Conservation (phyloP, 2,113 vertebrate species). For the Canis aureus region DNA sequence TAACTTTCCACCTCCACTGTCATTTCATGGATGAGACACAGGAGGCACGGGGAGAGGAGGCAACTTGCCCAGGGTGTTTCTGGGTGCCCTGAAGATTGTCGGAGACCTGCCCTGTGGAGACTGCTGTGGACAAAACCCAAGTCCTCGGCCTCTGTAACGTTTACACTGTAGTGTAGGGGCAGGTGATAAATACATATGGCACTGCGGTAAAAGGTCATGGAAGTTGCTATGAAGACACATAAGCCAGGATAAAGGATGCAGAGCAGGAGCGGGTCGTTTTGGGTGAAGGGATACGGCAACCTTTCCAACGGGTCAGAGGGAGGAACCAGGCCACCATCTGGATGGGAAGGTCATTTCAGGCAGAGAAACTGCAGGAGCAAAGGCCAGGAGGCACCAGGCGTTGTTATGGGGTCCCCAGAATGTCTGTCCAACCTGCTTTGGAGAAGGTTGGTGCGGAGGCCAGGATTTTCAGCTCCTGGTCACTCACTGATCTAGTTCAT, state of each 20-base stretch:
- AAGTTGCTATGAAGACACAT: too few species aligned
- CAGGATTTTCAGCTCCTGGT: neutral
- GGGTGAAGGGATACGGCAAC: neutral
- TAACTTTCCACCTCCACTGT: neutral
- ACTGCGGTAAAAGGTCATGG: fast-evolving
- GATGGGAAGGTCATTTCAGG: too few species aligned
- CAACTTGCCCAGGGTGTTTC: neutral
- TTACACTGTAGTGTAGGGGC: fast-evolving
- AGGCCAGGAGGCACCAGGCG: fast-evolving
- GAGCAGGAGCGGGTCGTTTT: fast-evolving
- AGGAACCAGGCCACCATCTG: fast-evolving
- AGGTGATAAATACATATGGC: fast-evolving
- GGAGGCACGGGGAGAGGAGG: neutral
- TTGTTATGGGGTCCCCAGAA: neutral
- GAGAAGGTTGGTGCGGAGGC: neutral
- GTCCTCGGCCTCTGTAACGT: neutral
- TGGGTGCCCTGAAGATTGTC: neutral
- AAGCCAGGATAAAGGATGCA: neutral
- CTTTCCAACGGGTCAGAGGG: neutral
- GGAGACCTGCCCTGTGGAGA: neutral
- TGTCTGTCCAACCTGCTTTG: fast-evolving
- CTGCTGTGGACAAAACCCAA: fast-evolving
- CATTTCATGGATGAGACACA: neutral
- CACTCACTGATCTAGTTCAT: neutral
- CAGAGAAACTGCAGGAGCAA: neutral